A percentile compares a stretch with the other conserved stretches of the same genome.
These are phyloP conservation scores for Chymomyza fuscimana DNA, from an alignment of 2,888 invertebrate genomes.

Conservation along the genomic window DNA sequence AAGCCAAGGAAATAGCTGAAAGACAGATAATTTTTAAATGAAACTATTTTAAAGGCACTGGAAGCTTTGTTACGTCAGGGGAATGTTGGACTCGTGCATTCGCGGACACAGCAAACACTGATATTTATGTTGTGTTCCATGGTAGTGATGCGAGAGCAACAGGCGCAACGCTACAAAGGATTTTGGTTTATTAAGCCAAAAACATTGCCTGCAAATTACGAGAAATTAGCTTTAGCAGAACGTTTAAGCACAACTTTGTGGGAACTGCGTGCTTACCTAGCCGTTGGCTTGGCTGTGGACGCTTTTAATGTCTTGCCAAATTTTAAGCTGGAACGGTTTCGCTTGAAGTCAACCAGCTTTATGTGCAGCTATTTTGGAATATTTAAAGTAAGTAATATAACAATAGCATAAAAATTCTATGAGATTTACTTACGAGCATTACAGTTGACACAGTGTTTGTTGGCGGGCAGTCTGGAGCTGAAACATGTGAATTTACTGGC, in stretches of 20 bases:
- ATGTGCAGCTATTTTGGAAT: conserved; percentile 47
- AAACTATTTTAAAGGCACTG: conserved; percentile 34
- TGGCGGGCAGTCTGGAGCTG: conserved; percentile 17
- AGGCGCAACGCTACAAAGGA: conserved; percentile 29
- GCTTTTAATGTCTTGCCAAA: conserved; percentile 27
- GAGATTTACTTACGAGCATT: neutral
- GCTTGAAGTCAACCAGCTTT: conserved; percentile 46
- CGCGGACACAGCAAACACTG: conserved; percentile 46
- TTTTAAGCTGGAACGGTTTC: conserved; percentile 12
- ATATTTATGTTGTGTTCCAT: conserved; percentile 56
- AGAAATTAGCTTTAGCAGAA: conserved; percentile 17
- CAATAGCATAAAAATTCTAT: neutral
- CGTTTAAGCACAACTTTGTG: conserved; percentile 18
- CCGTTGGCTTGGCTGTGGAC: conserved; percentile 52
- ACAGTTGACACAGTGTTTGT: conserved; percentile 42
- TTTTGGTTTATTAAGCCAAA: conserved; percentile 59
- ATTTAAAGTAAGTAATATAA: conserved; percentile 36
- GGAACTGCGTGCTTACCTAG: conserved; percentile 46
- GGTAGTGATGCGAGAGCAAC: conserved; percentile 43
- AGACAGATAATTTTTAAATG: neutral
- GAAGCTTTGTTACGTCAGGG: conserved; percentile 46
- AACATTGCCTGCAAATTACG: conserved; percentile 28
- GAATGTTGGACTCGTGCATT: conserved; percentile 41
- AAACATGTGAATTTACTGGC: conserved; percentile 33
- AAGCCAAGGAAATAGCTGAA: conserved; percentile 14